Evolutionary conservation across 2,888 invertebrate genomes (phyloP).

Genomic region (Meghimatium bilineatum): DNA sequence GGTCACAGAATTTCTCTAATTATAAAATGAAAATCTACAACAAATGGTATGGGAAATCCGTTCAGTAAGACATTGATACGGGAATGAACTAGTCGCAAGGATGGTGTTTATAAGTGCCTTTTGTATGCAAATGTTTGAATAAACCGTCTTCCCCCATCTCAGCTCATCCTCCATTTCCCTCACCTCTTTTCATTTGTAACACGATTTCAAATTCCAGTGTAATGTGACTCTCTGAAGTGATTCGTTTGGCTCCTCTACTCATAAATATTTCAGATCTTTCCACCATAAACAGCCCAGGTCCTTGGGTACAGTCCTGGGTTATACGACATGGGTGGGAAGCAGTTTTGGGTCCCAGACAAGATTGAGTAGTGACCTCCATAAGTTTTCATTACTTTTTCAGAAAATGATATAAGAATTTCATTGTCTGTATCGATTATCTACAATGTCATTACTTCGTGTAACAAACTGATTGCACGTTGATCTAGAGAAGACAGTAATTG

Average conservation of each 20-base stretch:
- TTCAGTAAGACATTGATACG: too few species aligned
- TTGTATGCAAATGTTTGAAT: not conserved
- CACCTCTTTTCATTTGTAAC: not conserved
- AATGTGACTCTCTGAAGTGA: constrained; percentile 30
- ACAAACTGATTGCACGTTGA: too few species aligned
- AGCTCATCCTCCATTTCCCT: not conserved
- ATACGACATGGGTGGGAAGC: not conserved
- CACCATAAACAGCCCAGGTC: constrained; percentile 28
- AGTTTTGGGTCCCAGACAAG: not conserved
- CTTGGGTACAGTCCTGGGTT: constrained; percentile 9
- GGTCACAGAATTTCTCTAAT: too few species aligned
- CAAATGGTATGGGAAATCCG: too few species aligned
- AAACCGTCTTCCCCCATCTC: not conserved
- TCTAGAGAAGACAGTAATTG: too few species aligned
- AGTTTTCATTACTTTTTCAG: too few species aligned
- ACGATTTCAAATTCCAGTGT: constrained; percentile 5
- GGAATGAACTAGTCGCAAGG: too few species aligned
- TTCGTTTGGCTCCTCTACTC: constrained; percentile 15
- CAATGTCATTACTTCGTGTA: too few species aligned
- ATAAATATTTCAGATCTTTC: constrained; percentile 34
- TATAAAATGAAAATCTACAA: too few species aligned
- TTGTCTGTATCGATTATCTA: too few species aligned
- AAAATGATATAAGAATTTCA: too few species aligned
- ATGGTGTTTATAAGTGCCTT: not conserved
- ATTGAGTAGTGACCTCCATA: too few species aligned